phyloP scores from a whole-genome alignment of 2,113 vertebrate genomes.

The Arothron firmamentum region DNA sequence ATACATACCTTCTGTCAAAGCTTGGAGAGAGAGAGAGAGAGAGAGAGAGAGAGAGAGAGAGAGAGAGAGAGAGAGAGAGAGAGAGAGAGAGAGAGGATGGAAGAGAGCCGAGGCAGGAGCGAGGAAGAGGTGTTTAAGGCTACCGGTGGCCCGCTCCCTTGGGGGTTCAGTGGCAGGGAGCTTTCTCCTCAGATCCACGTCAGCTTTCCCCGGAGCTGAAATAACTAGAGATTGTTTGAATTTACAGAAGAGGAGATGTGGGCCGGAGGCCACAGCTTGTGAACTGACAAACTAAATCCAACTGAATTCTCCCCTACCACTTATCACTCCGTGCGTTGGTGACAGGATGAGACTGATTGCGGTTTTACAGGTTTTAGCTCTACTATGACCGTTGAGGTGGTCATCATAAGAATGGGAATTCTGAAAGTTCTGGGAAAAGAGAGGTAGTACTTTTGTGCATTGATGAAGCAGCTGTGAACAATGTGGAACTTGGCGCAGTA shows the following conservation, averaged over 20 bases:
- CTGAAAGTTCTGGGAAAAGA: too few species aligned
- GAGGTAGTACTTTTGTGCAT: too few species aligned
- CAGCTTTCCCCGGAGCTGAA: constrained; percentile 56
- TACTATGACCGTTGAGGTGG: too few species aligned
- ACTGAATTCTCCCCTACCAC: constrained; percentile 30
- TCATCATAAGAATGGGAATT: too few species aligned
- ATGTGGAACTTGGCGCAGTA: too few species aligned
- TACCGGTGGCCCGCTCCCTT: constrained; percentile 48
- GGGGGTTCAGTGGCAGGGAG: constrained; percentile 46
- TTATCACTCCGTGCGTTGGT: constrained; percentile 11
- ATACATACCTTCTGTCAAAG: constrained; percentile 72
- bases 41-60: constrained; percentile 40
- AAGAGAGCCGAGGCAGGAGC: constrained; percentile 40
- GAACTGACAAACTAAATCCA: constrained; percentile 42
- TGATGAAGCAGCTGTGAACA: too few species aligned
- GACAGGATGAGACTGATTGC: constrained; percentile 19
- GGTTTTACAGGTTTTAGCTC: constrained; percentile 13
- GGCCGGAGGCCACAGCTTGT: constrained; percentile 46
- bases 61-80: constrained; percentile 40
- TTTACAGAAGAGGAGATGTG: constrained; percentile 34
- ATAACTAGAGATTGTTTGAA: constrained; percentile 62
- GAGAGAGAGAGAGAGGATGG: constrained; percentile 42
- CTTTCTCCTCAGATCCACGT: constrained; percentile 56
- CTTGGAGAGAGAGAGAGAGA: constrained; percentile 36
- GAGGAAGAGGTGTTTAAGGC: constrained; percentile 57